phyloP scores from a whole-genome alignment of 2,888 invertebrate genomes.

The Antheraea yamamai region DNA sequence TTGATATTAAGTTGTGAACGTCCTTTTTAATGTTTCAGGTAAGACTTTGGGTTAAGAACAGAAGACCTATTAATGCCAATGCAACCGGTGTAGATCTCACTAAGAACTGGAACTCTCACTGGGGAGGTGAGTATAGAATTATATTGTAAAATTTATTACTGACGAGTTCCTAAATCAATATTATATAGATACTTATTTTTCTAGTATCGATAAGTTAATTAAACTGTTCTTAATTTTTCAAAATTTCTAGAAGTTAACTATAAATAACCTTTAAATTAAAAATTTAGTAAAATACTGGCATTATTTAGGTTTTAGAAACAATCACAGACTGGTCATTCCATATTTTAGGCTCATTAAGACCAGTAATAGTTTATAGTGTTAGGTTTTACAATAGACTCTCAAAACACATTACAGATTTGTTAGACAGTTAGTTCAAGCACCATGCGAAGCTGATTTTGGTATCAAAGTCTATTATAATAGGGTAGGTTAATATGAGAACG shows the following conservation, averaged over 20 bases:
- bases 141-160: background rate
- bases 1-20: background rate
- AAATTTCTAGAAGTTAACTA: background rate
- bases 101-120: conserved; percentile 85
- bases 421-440: too few species aligned
- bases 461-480: too few species aligned
- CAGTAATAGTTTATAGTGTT: too few species aligned
- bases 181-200: background rate
- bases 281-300: too few species aligned
- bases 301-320: too few species aligned
- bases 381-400: too few species aligned
- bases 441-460: too few species aligned
- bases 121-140: conserved; percentile 69
- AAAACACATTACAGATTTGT: too few species aligned
- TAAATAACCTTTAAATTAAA: background rate
- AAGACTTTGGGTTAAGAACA: conserved; percentile 86
- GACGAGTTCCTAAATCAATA: background rate
- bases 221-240: background rate
- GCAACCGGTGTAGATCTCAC: conserved; percentile 84
- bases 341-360: too few species aligned
- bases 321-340: too few species aligned
- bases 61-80: conserved; percentile 59
- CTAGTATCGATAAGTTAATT: background rate
- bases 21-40: conserved; percentile 52
- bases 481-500: too few species aligned